These are phyloP conservation scores for Alethe castanea DNA, from an alignment of 2,113 vertebrate species.

Conservation along the genomic window DNA sequence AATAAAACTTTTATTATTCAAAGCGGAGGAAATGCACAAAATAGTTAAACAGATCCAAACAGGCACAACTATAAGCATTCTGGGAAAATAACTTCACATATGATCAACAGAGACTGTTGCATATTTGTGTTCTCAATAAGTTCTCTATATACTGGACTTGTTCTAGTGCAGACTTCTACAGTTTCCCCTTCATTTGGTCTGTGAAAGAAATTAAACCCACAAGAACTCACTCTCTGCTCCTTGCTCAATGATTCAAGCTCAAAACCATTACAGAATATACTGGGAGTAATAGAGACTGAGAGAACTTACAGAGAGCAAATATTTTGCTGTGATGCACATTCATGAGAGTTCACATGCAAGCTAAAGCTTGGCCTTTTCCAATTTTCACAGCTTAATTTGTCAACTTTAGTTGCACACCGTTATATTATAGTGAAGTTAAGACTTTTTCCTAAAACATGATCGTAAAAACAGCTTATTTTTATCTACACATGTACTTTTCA, in stretches of 20 bases:
- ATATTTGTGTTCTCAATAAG: background rate
- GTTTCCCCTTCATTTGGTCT: background rate
- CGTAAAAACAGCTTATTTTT: background rate
- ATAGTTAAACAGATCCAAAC: background rate
- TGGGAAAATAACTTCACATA: background rate
- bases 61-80: background rate
- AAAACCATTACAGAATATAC: background rate
- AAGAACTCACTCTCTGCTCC: background rate
- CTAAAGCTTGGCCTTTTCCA: background rate
- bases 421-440: background rate
- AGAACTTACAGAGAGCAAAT: background rate
- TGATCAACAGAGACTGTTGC: background rate
- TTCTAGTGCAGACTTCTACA: background rate
- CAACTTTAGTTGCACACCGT: background rate
- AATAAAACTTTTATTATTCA: background rate
- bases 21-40: fast-evolving
- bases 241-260: background rate
- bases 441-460: background rate
- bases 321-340: background rate
- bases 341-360: background rate
- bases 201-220: background rate
- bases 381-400: background rate
- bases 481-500: background rate
- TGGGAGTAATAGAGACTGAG: background rate
- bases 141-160: background rate